Evolutionary conservation across 2,797 vertebrate species (phyloP).

Genomic region (Leptatherina wallacei): DNA sequence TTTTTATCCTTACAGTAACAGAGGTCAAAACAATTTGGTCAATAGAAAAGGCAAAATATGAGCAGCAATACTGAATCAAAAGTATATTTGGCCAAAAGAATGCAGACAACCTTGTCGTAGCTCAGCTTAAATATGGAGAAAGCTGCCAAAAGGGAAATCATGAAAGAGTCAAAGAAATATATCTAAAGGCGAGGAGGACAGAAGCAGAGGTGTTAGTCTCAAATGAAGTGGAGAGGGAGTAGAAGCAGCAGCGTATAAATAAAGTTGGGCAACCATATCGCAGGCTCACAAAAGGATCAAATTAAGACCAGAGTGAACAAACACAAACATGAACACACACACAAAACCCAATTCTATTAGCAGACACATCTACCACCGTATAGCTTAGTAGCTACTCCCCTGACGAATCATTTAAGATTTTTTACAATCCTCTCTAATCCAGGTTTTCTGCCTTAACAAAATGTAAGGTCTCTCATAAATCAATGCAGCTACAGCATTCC

Average conservation of each 20-base stretch:
- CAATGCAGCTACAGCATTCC: conserved; percentile 48
- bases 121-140: not conserved
- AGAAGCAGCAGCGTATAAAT: conserved; percentile 29
- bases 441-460: conserved; percentile 17
- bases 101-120: not conserved
- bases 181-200: conserved; percentile 11
- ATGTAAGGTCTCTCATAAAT: conserved; percentile 30
- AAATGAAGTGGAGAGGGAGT: conserved; percentile 34
- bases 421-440: conserved; percentile 32
- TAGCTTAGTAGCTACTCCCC: conserved; percentile 20
- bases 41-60: not conserved
- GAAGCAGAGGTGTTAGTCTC: conserved; percentile 13
- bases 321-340: conserved; percentile 30
- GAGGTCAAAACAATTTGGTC: not conserved
- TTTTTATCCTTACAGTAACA: not conserved
- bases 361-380: not conserved
- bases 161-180: conserved; percentile 19
- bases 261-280: conserved; percentile 34
- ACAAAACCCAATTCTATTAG: conserved; percentile 6
- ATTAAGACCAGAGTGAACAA: conserved; percentile 20
- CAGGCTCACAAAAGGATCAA: conserved; percentile 44
- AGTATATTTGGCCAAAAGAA: conserved; percentile 9
- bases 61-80: not conserved
- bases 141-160: not conserved
- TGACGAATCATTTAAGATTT: conserved; percentile 21